Evolutionary conservation across 53 echinoderm and acorn worm genomes (phyloP).

Genomic region (Pentamera pediparva): DNA sequence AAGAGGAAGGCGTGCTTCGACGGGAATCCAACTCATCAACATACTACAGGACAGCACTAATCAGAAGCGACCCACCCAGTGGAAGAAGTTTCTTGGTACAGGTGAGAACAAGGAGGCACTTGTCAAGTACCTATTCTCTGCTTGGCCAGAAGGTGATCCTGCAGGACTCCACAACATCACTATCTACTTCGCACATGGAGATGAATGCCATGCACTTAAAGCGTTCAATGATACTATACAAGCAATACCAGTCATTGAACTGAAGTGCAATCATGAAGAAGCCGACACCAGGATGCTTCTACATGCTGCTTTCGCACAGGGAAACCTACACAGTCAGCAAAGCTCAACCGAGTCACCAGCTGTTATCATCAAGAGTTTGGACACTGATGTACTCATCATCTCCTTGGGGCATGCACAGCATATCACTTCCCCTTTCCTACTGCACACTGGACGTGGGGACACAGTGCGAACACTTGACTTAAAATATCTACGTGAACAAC

Average conservation of each 20-base stretch:
- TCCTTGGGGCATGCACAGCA: not conserved
- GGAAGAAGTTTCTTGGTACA: slow-evolving; percentile 27
- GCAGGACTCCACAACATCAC: not conserved
- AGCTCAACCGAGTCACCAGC: not conserved
- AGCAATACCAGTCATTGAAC: not conserved
- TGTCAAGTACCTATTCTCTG: slow-evolving; percentile 1
- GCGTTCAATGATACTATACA: not conserved
- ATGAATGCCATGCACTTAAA: slow-evolving; percentile 19
- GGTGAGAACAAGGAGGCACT: slow-evolving; percentile 24
- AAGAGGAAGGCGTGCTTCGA: slow-evolving; percentile 32
- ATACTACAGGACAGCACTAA: not conserved
- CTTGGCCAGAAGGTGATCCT: not conserved
- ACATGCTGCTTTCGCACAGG: not conserved
- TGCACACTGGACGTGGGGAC: slow-evolving; percentile 28
- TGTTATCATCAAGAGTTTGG: slow-evolving; percentile 24
- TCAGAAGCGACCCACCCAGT: slow-evolving; percentile 29
- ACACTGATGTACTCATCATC: slow-evolving; percentile 42
- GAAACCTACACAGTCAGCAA: no score
- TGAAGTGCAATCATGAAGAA: slow-evolving; percentile 38
- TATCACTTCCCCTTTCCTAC: not conserved
- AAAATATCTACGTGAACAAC: not conserved
- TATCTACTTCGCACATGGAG: slow-evolving; percentile 24
- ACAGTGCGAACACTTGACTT: slow-evolving; percentile 23
- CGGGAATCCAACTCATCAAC: slow-evolving; percentile 9
- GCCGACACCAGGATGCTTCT: slow-evolving; percentile 16